Base-by-base conservation (phyloP, 2,888 invertebrate genomes). In the Phragmatobia fuliginosa region DNA sequence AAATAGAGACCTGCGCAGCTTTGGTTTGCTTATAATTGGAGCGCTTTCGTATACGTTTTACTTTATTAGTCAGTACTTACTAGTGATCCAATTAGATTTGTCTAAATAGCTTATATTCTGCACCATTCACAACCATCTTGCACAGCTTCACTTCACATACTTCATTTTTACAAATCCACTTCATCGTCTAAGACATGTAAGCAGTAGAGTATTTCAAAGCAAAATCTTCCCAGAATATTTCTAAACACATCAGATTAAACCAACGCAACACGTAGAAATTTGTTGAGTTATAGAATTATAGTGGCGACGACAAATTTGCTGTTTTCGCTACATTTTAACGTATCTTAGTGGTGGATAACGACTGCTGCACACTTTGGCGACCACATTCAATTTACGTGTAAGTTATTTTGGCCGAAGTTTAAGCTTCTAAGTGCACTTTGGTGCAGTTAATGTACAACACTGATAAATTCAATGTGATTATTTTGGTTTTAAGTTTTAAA, bases 361-460 rank as follows among this genome's bases (percentile, higher is more conserved):
- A 75, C 70, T 67, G 71, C 64, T 60, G 73, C 45, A 62, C 75
- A 67, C 68, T 80, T 75, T 16, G 31, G 78, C 71, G 74, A 71
- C 70, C 60, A 76, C 66, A 79, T 78, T 82, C 76, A 80, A 81
- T 78, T 80, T 72, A 65, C 73, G 68, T 72, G 70, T 66, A 67
- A 80, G 75, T 80, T 73, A 80, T 80, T 82, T 74, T 63, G 71
- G 61, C 68, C 69, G 25, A 68, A 72, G 72, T 71, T 80, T 74
- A 36, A 41, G 36, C 28, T 56, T 11, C 32, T 73, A 80, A 82
- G 76, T 76, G 69, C 70, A 73, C 72, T 73, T 74, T 70, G 64
- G 38, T 45, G 56, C 56, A 56, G 41, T 62, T 67, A 45, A 45
- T 58, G 62, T 66, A 41, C 18, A 38, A 59, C 25, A 6, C 28